These are phyloP conservation scores for Drosophila aff. DNA, from an alignment of 1,140 invertebrate species.

Conservation along the genomic window DNA sequence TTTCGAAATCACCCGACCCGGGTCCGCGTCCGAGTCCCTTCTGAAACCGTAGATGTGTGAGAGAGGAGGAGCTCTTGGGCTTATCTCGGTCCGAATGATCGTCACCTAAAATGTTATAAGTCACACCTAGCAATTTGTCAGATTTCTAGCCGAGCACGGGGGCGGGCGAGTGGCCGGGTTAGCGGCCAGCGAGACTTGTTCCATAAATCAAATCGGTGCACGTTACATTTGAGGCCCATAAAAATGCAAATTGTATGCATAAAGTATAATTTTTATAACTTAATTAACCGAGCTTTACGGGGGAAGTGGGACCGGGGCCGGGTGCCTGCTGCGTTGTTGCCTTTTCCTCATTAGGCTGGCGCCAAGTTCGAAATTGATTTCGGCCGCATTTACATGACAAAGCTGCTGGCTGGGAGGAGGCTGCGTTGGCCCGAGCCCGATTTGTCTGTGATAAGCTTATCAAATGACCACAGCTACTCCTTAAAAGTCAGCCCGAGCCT, in stretches of 20 bases:
- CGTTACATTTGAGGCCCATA: constrained; percentile 75
- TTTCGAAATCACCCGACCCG: constrained; percentile 39
- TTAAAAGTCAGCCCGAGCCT: background rate
- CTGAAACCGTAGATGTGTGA: constrained; percentile 75
- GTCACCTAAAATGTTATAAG: constrained; percentile 66
- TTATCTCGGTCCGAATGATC: constrained; percentile 38
- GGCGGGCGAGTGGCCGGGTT: background rate
- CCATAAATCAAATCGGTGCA: constrained; percentile 70
- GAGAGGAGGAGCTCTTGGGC: constrained; percentile 43
- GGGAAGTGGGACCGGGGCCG: background rate
- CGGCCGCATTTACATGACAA: constrained; percentile 73
- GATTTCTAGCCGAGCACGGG: constrained; percentile 57
- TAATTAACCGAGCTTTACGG: constrained; percentile 62
- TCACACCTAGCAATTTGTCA: constrained; percentile 80
- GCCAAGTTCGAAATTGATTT: constrained; percentile 77
- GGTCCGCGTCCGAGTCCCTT: constrained; percentile 16
- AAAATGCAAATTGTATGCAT: constrained; percentile 83
- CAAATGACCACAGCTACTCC: constrained; percentile 33
- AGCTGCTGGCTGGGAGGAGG: constrained; percentile 21
- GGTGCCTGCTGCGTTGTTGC: constrained; percentile 50
- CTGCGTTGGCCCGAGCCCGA: constrained; percentile 14
- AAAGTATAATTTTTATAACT: constrained; percentile 84
- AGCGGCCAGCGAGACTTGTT: constrained; percentile 6
- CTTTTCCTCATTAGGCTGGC: constrained; percentile 74
- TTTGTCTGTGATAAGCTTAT: constrained; percentile 49